Evolutionary conservation across 2,888 invertebrate genomes (phyloP).

Genomic region (Ligdia adustata): DNA sequence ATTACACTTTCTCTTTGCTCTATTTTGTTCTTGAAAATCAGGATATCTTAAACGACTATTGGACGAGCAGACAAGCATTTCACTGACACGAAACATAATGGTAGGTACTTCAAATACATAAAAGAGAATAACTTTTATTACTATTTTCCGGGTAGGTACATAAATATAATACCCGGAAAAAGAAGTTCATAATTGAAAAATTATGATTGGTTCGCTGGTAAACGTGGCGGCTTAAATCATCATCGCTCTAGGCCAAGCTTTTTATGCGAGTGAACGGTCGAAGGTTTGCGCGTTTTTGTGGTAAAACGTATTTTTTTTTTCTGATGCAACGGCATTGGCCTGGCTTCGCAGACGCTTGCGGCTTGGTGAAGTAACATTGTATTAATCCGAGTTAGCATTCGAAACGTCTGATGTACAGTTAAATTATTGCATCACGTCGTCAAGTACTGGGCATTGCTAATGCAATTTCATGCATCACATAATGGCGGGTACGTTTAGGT

Average conservation of each 20-base stretch:
- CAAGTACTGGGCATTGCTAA: not conserved
- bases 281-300: conserved; percentile 52
- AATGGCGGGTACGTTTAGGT: conserved; percentile 2
- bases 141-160: too few relatives aligned
- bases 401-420: conserved; percentile 14
- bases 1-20: too few relatives aligned
- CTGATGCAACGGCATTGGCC: conserved; percentile 33
- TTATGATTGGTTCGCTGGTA: conserved; percentile 29
- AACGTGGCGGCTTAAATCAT: conserved; percentile 40
- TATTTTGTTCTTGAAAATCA: too few relatives aligned
- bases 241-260: conserved; percentile 54
- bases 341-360: not conserved
- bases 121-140: too few relatives aligned
- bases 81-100: too few relatives aligned
- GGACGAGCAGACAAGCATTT: too few relatives aligned
- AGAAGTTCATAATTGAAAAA: not conserved
- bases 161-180: conserved; percentile 6
- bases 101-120: too few relatives aligned
- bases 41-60: too few relatives aligned
- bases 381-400: conserved; percentile 11
- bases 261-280: conserved; percentile 53
- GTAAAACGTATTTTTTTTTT: conserved; percentile 33
- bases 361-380: conserved; percentile 14
- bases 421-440: conserved; percentile 10
- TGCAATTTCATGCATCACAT: conserved; percentile 5